Evolutionary conservation across 2,113 vertebrate species (phyloP), one percentile per base, ranked within the genome.

Genomic region (Callipepla californica): DNA sequence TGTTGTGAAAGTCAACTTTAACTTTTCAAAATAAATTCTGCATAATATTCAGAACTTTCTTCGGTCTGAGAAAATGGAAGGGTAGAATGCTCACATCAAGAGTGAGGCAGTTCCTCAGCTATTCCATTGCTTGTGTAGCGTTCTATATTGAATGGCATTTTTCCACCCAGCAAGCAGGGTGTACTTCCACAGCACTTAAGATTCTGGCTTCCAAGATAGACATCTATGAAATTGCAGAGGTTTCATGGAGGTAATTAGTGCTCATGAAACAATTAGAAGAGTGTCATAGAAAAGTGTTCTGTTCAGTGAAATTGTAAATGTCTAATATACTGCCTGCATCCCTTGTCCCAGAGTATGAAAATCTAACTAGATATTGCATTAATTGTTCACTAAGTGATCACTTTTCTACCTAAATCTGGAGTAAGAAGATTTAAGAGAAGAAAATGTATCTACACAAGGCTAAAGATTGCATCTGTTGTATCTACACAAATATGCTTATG

Each of bases 171-270:
- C 9, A 4, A 51, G 51, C 69, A 25, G 36, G 30, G 7, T 44
- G 11, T 3, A 0, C 68, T 19, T 19, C 3, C 30, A 51, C n/a
- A 6, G 76, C 38, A 28, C 38, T 38, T 57, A 26, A 0, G 0
- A 13, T 38, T 86, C 40, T 77, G 48, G 11, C 68, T 70, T 80
- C 38, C 28, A 45, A 36, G 32, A 23, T 38, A 76, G 38, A 9
- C 11, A 8, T 30, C 40, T 38, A 28, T 17, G 69, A 76, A 66
- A 23, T 70, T 50, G n/a, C 72, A 77, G 11, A 11, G 7, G 1
- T 8, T 42, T 77, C 85, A 36, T 94, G 81, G 75, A 87, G 53
- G 44, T 68, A 94, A 80, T 79, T 83, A 75, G 26, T 90, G n/a
- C 59, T 88, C 89, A 28, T 55, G 51, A 85, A 87, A 51, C 63